Evolutionary conservation across 2,113 vertebrate species (phyloP), one percentile per base, ranked within the genome.

Genomic region (Scortum barcoo): DNA sequence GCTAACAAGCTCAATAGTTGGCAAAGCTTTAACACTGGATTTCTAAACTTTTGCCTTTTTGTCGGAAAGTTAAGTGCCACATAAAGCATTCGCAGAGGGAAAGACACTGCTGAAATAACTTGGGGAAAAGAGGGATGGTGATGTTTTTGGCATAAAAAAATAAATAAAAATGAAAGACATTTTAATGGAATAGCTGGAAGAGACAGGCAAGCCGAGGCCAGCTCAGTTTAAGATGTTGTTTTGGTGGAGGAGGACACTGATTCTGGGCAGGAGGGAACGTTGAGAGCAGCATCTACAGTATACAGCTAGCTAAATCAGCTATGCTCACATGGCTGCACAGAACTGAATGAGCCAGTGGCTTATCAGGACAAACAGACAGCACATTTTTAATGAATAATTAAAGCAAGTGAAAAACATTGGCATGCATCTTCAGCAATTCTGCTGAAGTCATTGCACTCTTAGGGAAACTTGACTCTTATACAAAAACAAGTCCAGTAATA

Each of bases 301-400:
- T n/a, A 58, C 54, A 65, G 81, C 72, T 80, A 75, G 86, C 74
- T 51, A 85, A 82, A 83, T 90, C 78, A 74, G 56, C 71, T 67
- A 46, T 72, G 71, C 80, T 90, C 73, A 78, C 83, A 77, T 58
- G 51, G 79, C 82, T 66, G 76, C 83, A 81, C 54, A 69, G 54
- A 73, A 68, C 10, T 61, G 63, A 93, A 86, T 74, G 79, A 90
- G 92, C 81, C 80, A 73, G 51, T 16, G 36, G 83, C 87, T 89
- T 91, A 93, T 91, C 89, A 62, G 87, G 83, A 85, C 85, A 86
- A 92, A 90, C 92, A 93, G 91, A 83, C 88, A 81, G 86, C 82
- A 83, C 68, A 91, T 85, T 92, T 92, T 88, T 85, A 91, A 91
- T 92, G 91, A 93, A 86, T 91, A 90, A 91, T 93, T 93, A 88